phyloP scores from a whole-genome alignment of 1,140 invertebrate species.

The Planococcus citri region DNA sequence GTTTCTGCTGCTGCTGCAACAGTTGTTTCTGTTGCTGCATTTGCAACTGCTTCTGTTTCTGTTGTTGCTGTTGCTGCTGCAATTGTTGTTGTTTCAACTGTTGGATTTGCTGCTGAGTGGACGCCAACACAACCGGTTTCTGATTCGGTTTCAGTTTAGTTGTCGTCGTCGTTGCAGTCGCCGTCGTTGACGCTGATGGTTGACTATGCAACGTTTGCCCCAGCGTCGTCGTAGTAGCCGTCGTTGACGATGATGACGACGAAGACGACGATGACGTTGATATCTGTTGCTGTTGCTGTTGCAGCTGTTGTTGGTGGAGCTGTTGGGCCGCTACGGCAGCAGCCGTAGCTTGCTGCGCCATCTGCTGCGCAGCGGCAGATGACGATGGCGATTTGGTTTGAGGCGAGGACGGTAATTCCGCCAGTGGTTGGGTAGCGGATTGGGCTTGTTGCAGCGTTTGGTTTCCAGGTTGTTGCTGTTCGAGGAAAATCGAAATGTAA shows the following conservation, averaged over 20 bases:
- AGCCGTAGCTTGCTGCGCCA: too few species aligned
- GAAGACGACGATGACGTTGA: background rate
- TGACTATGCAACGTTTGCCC: too few species aligned
- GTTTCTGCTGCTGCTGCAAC: constrained; percentile 27
- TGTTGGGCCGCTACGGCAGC: too few species aligned
- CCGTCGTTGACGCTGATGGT: too few species aligned
- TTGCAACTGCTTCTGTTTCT: constrained; percentile 29
- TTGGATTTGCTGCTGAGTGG: background rate
- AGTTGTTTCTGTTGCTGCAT: constrained; percentile 26
- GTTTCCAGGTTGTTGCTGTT: background rate
- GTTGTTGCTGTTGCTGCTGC: constrained; percentile 30
- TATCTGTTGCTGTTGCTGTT: too few species aligned
- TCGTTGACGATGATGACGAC: too few species aligned
- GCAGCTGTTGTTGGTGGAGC: background rate
- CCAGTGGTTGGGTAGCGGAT: too few species aligned
- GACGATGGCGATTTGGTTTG: too few species aligned
- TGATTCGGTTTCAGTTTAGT: background rate
- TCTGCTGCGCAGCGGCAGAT: too few species aligned
- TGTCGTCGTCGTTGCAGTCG: background rate
- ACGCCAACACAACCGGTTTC: background rate
- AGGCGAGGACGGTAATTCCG: background rate
- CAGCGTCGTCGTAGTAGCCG: too few species aligned
- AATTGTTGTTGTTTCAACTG: constrained; percentile 27
- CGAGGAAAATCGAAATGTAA: too few species aligned
- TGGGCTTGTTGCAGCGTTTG: background rate